Conservation (phyloP, 1,140 invertebrate species). For the Meteorus sp. region DNA sequence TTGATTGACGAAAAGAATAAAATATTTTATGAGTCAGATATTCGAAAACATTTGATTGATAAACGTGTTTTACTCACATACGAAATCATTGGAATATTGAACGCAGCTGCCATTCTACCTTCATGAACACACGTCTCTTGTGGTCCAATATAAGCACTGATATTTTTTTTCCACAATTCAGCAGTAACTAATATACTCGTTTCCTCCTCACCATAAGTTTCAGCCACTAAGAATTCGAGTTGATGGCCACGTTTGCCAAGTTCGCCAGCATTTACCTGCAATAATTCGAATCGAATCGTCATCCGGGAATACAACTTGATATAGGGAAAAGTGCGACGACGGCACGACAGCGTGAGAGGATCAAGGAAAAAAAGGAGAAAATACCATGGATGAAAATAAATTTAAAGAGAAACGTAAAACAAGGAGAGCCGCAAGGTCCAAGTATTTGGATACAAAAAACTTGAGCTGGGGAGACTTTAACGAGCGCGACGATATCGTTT, state of each 20-base stretch:
- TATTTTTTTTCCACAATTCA: constrained; percentile 80
- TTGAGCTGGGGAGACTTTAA: background rate
- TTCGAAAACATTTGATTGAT: background rate
- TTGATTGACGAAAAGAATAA: too few relatives aligned
- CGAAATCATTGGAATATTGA: constrained; percentile 87
- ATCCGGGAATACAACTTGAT: background rate
- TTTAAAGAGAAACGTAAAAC: too few relatives aligned
- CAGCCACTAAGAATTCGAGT: constrained; percentile 81
- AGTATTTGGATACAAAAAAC: background rate
- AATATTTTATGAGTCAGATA: too few relatives aligned
- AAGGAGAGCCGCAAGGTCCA: too few relatives aligned
- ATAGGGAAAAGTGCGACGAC: too few relatives aligned
- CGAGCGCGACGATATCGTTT: constrained; percentile 3
- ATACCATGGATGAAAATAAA: too few relatives aligned
- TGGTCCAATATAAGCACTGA: constrained; percentile 90
- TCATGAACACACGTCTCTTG: constrained; percentile 96
- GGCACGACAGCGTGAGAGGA: background rate
- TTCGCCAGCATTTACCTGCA: constrained; percentile 61
- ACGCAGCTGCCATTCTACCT: constrained; percentile 91
- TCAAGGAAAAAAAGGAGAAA: too few relatives aligned
- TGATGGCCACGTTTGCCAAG: constrained; percentile 67
- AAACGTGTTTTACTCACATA: constrained; percentile 68
- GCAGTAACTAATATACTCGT: constrained; percentile 85
- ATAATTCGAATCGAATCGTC: background rate
- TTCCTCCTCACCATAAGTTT: constrained; percentile 89